phyloP scores from a whole-genome alignment of 2,113 vertebrate species.

The Laticauda laticaudata region DNA sequence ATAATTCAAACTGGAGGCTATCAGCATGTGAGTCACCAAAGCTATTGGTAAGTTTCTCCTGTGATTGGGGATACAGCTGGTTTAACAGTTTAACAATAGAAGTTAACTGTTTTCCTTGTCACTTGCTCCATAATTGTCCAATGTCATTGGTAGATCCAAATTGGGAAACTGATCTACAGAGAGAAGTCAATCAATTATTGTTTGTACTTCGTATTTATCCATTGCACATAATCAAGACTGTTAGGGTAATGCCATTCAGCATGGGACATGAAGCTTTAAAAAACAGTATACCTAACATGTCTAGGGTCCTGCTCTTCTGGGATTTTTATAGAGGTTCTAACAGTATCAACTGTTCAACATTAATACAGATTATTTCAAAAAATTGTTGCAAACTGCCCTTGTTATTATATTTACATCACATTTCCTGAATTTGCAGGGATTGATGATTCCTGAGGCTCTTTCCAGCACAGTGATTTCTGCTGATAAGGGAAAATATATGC shows the following conservation, averaged over 20 bases:
- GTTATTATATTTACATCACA: not conserved
- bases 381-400: not conserved
- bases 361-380: not conserved
- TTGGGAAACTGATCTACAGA: not conserved
- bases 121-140: not conserved
- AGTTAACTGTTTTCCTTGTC: not conserved
- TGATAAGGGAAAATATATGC: not conserved
- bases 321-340: not conserved
- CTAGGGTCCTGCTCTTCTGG: not conserved
- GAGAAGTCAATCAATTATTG: not conserved
- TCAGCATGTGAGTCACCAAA: not conserved
- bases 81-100: not conserved
- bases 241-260: not conserved
- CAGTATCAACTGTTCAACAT: not conserved
- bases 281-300: not conserved
- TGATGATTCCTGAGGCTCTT: not conserved
- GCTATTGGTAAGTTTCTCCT: not conserved
- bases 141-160: not conserved
- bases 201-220: not conserved
- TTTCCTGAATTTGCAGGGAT: not conserved
- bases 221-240: not conserved
- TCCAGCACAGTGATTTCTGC: not conserved
- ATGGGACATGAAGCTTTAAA: not conserved
- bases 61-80: not conserved
- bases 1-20: not conserved